Conservation (phyloP, 2,888 invertebrate genomes). For the Emesis castigata region DNA sequence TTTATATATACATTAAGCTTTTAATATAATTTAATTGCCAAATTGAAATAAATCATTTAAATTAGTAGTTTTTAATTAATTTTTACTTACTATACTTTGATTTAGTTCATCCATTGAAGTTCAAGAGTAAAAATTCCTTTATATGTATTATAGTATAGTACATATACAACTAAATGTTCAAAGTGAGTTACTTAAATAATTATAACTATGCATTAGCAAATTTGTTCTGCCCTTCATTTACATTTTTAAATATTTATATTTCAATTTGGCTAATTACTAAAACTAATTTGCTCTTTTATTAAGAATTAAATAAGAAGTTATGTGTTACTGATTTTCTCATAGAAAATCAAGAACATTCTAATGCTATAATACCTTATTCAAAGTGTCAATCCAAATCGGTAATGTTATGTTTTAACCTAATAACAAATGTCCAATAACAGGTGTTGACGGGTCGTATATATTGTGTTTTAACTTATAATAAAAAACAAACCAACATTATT, state of each 20-base stretch:
- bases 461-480: conserved; percentile 62
- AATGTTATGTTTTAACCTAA: conserved; percentile 77
- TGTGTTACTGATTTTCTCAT: background rate
- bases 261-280: background rate
- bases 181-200: too few species aligned
- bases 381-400: conserved; percentile 85
- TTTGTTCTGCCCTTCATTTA: too few species aligned
- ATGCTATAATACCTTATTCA: conserved; percentile 72
- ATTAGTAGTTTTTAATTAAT: too few species aligned
- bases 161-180: background rate
- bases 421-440: conserved; percentile 76
- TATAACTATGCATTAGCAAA: too few species aligned
- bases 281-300: background rate
- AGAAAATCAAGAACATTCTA: conserved; percentile 1
- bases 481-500: background rate
- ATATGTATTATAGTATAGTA: too few species aligned
- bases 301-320: background rate
- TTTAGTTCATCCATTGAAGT: too few species aligned
- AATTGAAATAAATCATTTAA: background rate
- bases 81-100: too few species aligned
- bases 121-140: too few species aligned
- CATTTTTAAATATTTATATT: background rate
- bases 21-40: background rate
- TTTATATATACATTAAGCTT: background rate
- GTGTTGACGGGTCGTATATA: conserved; percentile 70